Conservation (phyloP, 2,888 invertebrate genomes). For the Chironomus riparius region DNA sequence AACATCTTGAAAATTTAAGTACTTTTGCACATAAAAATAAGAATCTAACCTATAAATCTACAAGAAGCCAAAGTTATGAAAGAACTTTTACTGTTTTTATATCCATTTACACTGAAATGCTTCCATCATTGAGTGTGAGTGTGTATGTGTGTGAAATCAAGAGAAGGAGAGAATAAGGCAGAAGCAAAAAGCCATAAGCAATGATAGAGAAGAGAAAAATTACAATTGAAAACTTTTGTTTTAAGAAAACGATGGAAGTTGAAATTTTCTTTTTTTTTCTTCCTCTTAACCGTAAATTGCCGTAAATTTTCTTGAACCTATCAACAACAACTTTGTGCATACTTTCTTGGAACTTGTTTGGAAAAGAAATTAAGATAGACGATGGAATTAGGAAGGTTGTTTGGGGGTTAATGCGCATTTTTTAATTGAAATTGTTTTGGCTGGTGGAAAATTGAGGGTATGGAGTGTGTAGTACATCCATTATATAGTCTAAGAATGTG, state of each 20-base stretch:
- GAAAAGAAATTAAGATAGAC: background rate
- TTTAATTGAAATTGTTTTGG: too few relatives aligned
- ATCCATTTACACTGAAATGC: background rate
- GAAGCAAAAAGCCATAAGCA: background rate
- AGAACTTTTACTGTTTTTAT: background rate
- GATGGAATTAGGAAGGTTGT: background rate
- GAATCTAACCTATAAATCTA: constrained; percentile 1
- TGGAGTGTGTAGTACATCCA: too few relatives aligned
- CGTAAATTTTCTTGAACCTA: background rate
- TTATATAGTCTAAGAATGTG: too few relatives aligned
- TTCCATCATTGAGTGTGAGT: background rate
- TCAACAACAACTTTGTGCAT: background rate
- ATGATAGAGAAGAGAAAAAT: background rate
- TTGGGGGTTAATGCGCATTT: too few relatives aligned
- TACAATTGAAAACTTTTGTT: constrained; percentile 4
- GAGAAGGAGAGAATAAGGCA: background rate
- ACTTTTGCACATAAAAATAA: background rate
- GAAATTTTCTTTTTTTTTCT: background rate
- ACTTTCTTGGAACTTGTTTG: background rate
- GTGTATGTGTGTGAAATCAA: background rate
- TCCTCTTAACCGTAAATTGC: background rate
- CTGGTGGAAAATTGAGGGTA: too few relatives aligned
- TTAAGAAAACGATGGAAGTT: background rate
- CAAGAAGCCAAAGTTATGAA: background rate
- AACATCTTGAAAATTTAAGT: constrained; percentile 1